Evolutionary conservation across 37 sponge, comb jelly and placozoan species (phyloP), one percentile per base, ranked within the genome.

Genomic region (Chondrosia reniformis): DNA sequence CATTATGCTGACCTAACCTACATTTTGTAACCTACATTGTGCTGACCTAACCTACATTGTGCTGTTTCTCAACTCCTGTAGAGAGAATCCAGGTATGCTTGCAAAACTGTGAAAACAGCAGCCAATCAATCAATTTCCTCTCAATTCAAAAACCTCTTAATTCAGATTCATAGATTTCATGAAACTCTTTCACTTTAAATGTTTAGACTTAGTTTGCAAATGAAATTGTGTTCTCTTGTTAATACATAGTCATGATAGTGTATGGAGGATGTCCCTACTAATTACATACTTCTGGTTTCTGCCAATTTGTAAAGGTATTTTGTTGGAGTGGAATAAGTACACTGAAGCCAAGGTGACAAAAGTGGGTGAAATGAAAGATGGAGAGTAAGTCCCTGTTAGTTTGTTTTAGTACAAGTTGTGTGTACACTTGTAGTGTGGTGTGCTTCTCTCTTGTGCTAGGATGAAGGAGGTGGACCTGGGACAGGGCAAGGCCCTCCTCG

Each of bases 401-500:
- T 39, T 69, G 66, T 77, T 24, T 77, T 49, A 21, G 31, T 0
- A 8, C 63, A 54, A 9, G 37, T 36, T 64, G 65, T 13, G 24
- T 7, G 5, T 34, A 42, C 7, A 54, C 41, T 45, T 25, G 9
- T 65, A 27, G 2, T 33, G 31, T 4, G 12, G 13, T 38, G 45
- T 40, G 6, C 17, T 19, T 66, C 7, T 66, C 39, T 36, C 31
- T 66, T 31, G 36, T 21, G 72, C 5, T 2, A 92, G 93, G 45
- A 96, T 96, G 94, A 40, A 45, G 7, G 88, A 96, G 55, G 93
- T 96, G 62, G 81, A 84, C 0, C 40, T 96, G 13, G 88, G 86
- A 0, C 83, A 82, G 25, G 78, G 63, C 15, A 87, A 87, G 41
- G 91, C 81, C 33, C 82, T 96, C n/a, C 81, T 96, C 46, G 79